phyloP scores from a whole-genome alignment of 2,888 invertebrate genomes.

The Cryptophagus acutangulus region DNA sequence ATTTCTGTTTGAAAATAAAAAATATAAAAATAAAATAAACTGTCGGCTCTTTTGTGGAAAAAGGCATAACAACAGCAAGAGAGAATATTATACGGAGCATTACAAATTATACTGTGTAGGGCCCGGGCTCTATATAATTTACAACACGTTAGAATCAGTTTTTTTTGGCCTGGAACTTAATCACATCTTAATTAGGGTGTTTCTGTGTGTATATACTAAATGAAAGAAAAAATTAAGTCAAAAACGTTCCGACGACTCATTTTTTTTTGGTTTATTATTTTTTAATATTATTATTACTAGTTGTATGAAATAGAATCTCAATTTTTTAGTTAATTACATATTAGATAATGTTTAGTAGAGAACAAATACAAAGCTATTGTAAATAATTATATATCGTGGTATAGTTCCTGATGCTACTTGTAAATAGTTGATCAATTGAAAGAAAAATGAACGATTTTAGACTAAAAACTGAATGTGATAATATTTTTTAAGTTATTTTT shows the following conservation, averaged over 20 bases:
- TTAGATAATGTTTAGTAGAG: too few relatives aligned
- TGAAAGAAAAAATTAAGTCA: too few relatives aligned
- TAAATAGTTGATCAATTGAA: not conserved
- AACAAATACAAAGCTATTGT: too few relatives aligned
- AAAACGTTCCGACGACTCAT: constrained; percentile 7
- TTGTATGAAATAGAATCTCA: too few relatives aligned
- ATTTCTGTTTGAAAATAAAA: not conserved
- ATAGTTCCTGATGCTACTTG: too few relatives aligned
- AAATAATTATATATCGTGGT: too few relatives aligned
- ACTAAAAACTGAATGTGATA: constrained; percentile 39
- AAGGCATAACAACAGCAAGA: too few relatives aligned
- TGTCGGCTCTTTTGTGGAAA: constrained; percentile 6
- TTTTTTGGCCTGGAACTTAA: constrained; percentile 12
- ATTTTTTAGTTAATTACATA: too few relatives aligned
- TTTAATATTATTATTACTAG: too few relatives aligned
- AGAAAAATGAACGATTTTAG: not conserved
- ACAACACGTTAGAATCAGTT: constrained; percentile 12
- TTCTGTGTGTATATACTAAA: too few relatives aligned
- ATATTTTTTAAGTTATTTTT: constrained; percentile 39
- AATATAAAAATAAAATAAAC: constrained; percentile 6
- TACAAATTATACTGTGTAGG: constrained; percentile 12
- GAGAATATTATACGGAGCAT: constrained; percentile 11
- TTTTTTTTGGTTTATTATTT: constrained; percentile 7
- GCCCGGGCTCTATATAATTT: constrained; percentile 13
- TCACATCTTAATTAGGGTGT: constrained; percentile 8